Conservation (phyloP, 2,797 vertebrate species). For the Naso thynnoides region DNA sequence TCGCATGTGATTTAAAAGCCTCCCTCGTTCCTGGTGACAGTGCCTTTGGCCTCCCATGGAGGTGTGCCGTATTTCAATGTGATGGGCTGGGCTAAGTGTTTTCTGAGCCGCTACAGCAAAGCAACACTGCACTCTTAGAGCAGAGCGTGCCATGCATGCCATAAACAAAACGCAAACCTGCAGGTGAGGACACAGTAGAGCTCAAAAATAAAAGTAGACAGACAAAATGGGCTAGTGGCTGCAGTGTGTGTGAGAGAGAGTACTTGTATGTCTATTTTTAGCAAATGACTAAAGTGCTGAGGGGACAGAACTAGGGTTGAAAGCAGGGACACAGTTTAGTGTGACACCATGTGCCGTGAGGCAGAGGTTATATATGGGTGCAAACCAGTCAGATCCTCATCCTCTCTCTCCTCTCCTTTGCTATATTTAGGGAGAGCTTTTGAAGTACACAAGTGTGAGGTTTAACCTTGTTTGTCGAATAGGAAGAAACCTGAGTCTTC, state of each 20-base stretch:
- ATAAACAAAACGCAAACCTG: constrained; percentile 21
- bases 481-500: constrained; percentile 26
- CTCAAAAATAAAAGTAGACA: constrained; percentile 31
- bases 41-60: constrained; percentile 71
- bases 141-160: constrained; percentile 4
- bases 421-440: constrained; percentile 53
- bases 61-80: constrained; percentile 69
- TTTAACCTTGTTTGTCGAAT: constrained; percentile 46
- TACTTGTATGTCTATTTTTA: constrained; percentile 64
- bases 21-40: constrained; percentile 46
- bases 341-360: constrained; percentile 63
- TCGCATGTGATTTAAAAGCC: constrained; percentile 70
- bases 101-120: constrained; percentile 56
- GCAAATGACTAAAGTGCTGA: constrained; percentile 64
- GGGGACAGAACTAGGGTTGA: constrained; percentile 59
- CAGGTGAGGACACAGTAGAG: constrained; percentile 38
- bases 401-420: constrained; percentile 9
- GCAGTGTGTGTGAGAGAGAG: neutral
- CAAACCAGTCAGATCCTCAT: constrained; percentile 38
- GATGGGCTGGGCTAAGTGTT: constrained; percentile 68
- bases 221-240: constrained; percentile 16
- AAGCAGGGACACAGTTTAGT: constrained; percentile 68
- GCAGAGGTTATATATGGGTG: constrained; percentile 61
- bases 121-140: constrained; percentile 24
- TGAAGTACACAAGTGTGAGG: constrained; percentile 27